These are phyloP conservation scores for Argyresthia albistria DNA, from an alignment of 2,888 invertebrate genomes.

Conservation along the genomic window DNA sequence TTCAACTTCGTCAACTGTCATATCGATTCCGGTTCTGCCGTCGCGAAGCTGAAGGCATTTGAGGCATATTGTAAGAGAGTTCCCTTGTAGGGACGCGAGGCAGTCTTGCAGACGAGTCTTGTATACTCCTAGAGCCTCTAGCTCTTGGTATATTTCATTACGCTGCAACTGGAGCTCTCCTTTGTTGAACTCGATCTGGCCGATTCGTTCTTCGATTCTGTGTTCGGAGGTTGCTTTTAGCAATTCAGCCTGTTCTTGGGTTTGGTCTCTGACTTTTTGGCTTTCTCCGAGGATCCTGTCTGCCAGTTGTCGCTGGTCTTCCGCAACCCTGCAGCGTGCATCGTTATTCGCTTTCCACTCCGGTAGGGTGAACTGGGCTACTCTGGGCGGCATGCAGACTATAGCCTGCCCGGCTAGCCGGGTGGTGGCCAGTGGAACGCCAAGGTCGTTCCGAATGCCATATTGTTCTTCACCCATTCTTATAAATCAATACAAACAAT, in stretches of 20 bases:
- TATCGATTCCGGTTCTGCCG: slow-evolving; percentile 76
- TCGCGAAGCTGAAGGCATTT: slow-evolving; percentile 80
- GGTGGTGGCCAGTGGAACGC: slow-evolving; percentile 53
- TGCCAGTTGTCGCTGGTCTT: slow-evolving; percentile 87
- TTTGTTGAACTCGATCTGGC: slow-evolving; percentile 86
- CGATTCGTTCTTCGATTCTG: slow-evolving; percentile 84
- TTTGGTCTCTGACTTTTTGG: slow-evolving; percentile 77
- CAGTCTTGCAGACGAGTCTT: slow-evolving; percentile 84
- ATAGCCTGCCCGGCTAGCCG: slow-evolving; percentile 53
- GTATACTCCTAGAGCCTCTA: slow-evolving; percentile 84
- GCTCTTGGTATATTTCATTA: slow-evolving; percentile 81
- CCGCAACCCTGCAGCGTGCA: slow-evolving; percentile 73
- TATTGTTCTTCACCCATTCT: slow-evolving; percentile 49
- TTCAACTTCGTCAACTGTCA: slow-evolving; percentile 81
- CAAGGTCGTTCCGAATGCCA: slow-evolving; percentile 50
- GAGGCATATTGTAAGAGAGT: slow-evolving; percentile 70
- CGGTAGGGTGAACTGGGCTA: slow-evolving; percentile 64
- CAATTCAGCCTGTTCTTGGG: slow-evolving; percentile 77
- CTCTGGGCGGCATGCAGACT: slow-evolving; percentile 59
- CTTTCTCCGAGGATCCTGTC: slow-evolving; percentile 80
- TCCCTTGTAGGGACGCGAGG: slow-evolving; percentile 76
- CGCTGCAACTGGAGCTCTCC: slow-evolving; percentile 84
- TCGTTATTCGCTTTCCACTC: slow-evolving; percentile 78
- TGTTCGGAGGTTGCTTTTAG: slow-evolving; percentile 86
- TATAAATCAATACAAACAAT: no score